phyloP scores from a whole-genome alignment of 2,888 invertebrate genomes.

The Dynastes hyllus region DNA sequence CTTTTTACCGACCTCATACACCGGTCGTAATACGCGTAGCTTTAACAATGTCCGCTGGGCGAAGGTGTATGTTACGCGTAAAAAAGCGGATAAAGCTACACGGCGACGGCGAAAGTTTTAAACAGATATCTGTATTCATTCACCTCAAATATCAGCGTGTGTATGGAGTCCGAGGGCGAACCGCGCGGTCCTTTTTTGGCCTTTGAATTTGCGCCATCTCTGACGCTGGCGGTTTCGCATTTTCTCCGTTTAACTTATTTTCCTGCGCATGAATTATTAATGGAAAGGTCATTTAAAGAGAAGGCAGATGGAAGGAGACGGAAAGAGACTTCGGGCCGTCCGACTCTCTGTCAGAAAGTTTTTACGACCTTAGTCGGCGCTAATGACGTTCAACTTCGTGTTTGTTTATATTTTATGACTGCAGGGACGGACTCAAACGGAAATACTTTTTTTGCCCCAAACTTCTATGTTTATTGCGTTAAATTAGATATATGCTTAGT shows the following conservation, averaged over 20 bases:
- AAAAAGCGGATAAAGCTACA: slow-evolving; percentile 9
- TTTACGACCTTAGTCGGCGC: slow-evolving; percentile 37
- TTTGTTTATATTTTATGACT: slow-evolving; percentile 44
- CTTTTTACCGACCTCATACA: slow-evolving; percentile 3
- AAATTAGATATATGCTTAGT: too few relatives aligned
- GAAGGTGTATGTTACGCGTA: background rate
- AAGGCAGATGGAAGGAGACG: slow-evolving; percentile 25
- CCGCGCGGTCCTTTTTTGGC: background rate
- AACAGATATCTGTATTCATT: slow-evolving; percentile 47
- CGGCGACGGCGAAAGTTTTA: slow-evolving; percentile 29
- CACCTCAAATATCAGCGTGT: slow-evolving; percentile 24
- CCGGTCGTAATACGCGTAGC: background rate
- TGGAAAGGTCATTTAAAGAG: slow-evolving; percentile 55
- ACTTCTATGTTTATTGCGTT: too few relatives aligned
- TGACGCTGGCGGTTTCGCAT: slow-evolving; percentile 34
- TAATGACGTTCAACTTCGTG: slow-evolving; percentile 44
- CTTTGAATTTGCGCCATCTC: slow-evolving; percentile 30
- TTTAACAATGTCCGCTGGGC: background rate
- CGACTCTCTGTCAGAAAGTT: slow-evolving; percentile 24
- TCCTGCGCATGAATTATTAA: slow-evolving; percentile 56
- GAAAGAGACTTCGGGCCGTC: slow-evolving; percentile 22
- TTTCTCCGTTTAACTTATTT: slow-evolving; percentile 54
- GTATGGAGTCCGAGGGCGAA: background rate
- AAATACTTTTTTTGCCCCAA: too few relatives aligned
- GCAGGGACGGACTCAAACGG: background rate